Conservation (phyloP, 2,113 vertebrate species). For the Hirundichthys speculiger region DNA sequence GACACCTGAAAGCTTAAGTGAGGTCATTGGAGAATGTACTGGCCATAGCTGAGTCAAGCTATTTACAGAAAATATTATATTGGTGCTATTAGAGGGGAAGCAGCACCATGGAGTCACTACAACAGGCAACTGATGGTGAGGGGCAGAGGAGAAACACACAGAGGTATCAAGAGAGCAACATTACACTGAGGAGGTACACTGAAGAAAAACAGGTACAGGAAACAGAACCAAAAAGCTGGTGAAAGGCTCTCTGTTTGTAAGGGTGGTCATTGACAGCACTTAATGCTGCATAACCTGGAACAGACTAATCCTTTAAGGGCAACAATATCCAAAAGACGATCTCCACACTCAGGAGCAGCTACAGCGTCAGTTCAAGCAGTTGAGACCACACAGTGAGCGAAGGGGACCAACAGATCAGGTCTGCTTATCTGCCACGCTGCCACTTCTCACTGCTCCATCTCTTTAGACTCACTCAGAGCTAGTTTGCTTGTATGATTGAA, state of each 20-base stretch:
- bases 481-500: constrained; percentile 21
- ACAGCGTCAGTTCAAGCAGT: constrained; percentile 24
- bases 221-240: constrained; percentile 51
- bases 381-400: constrained; percentile 28
- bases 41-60: constrained; percentile 81
- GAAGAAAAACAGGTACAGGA: constrained; percentile 65
- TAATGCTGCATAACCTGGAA: constrained; percentile 37
- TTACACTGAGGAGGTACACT: constrained; percentile 70
- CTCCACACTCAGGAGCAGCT: constrained; percentile 9
- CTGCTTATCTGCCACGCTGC: constrained; percentile 8
- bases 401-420: constrained; percentile 21
- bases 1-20: constrained; percentile 78
- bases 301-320: constrained; percentile 44
- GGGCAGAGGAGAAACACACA: constrained; percentile 76
- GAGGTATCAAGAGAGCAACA: constrained; percentile 79
- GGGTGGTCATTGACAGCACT: constrained; percentile 50
- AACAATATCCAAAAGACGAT: constrained; percentile 39
- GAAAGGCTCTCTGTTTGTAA: constrained; percentile 55
- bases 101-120: constrained; percentile 79
- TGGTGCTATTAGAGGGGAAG: constrained; percentile 63
- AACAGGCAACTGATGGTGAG: constrained; percentile 86
- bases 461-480: constrained; percentile 31
- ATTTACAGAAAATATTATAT: constrained; percentile 81
- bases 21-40: constrained; percentile 80
- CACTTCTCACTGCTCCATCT: constrained; percentile 8